Evolutionary conservation across 2,888 invertebrate genomes (phyloP), one percentile per base, ranked within the genome.

Genomic region (Agrotis clavis): DNA sequence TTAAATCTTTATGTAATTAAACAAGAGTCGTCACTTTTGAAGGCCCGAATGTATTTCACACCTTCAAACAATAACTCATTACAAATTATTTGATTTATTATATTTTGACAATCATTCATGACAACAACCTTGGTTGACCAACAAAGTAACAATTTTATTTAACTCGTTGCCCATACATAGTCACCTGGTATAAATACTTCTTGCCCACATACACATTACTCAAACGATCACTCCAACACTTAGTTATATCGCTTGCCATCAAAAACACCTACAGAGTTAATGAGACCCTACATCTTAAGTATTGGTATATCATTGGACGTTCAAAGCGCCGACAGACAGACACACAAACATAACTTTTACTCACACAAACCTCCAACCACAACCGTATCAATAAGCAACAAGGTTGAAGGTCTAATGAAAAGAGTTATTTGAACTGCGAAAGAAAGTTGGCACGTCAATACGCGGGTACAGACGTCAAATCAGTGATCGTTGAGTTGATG

Each of bases 251-350:
- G 78, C 65, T 64, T 63, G 71, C 81, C 71, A 82, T 81, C 83
- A 81, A 67, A 82, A 77, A 83, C 85, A 83, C 82, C 81, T 82
- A 86, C 86, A 88, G 83, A 84, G 76, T 83, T 88, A 89, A 88
- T 87, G 86, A 88, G 88, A 81, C 76, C 75, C 83, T 81, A 86
- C 86, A 80, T 79, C 82, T 85, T 85, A 80, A 86, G 87, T 84
- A 85, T 86, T 83, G 79, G 83, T 78, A 80, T 87, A 86, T 88
- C 89, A 87, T 88, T 84, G 82, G 83, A 86, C 72, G 81, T 64
- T 79, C 83, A 86, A 86, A 84, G 86, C 69, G 78, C 85, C 85
- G 85, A 81, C 86, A 79, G 82, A 74, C 75, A 80, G 74, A 64
- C 71, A 72, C 18, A 77, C 80, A 72, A 79, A 79, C 63, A 51